Percentiles rank a stretch among this genome's conserved stretches.
Conservation (phyloP, 2,888 invertebrate species). For the Yponomeuta sedellus region DNA sequence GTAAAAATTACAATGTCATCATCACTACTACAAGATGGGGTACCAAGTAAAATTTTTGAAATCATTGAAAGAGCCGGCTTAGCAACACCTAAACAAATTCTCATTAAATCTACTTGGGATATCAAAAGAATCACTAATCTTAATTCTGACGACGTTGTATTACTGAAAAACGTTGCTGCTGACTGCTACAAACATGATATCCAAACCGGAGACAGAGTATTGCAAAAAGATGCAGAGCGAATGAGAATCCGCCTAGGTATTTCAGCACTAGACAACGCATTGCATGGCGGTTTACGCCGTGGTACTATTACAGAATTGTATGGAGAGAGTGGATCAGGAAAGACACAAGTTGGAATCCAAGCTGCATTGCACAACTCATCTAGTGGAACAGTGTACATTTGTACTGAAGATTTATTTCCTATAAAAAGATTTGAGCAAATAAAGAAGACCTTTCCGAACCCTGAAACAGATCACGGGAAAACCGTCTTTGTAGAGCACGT, state of each 20-base stretch:
- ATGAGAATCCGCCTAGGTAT: slow-evolving; percentile 72
- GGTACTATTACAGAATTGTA: slow-evolving; percentile 85
- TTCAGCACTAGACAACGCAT: slow-evolving; percentile 71
- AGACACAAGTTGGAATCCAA: slow-evolving; percentile 88
- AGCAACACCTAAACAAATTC: slow-evolving; percentile 46
- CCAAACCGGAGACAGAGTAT: slow-evolving; percentile 34
- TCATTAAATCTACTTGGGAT: slow-evolving; percentile 49
- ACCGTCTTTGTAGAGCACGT: slow-evolving; percentile 62
- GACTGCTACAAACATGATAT: slow-evolving; percentile 34
- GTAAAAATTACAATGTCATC: slow-evolving; percentile 7
- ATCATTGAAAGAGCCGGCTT: slow-evolving; percentile 48
- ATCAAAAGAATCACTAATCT: slow-evolving; percentile 56
- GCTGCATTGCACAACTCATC: slow-evolving; percentile 80
- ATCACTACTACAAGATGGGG: slow-evolving; percentile 21
- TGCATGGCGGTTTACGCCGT: slow-evolving; percentile 81
- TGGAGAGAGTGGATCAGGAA: slow-evolving; percentile 88
- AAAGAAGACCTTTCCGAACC: slow-evolving; percentile 31
- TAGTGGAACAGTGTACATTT: slow-evolving; percentile 79
- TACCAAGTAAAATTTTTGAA: slow-evolving; percentile 49
- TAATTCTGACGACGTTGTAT: slow-evolving; percentile 41
- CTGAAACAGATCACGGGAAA: slow-evolving; percentile 40
- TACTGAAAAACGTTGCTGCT: slow-evolving; percentile 46
- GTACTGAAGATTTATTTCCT: slow-evolving; percentile 83
- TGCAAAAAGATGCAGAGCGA: slow-evolving; percentile 28
- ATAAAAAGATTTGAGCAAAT: slow-evolving; percentile 61